These are phyloP conservation scores for Misgurnus mizolepis DNA, from an alignment of 2,113 vertebrate genomes.

Conservation along the genomic window DNA sequence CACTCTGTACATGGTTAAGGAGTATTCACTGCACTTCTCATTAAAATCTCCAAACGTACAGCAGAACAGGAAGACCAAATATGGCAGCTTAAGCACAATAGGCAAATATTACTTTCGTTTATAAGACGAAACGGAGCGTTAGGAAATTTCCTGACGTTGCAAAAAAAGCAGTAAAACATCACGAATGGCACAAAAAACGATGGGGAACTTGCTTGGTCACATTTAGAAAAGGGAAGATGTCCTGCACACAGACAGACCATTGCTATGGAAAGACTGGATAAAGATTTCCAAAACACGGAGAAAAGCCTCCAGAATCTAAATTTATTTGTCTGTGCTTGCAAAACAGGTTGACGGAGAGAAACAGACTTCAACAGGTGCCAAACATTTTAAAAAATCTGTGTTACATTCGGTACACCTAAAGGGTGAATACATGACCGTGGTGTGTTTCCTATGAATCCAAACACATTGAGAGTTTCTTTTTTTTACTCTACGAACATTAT, in stretches of 20 bases:
- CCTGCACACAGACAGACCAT: not conserved
- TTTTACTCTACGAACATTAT: not conserved
- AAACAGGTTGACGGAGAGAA: not conserved
- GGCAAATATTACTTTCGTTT: constrained; percentile 5
- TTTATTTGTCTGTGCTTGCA: not conserved
- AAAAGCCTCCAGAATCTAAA: not conserved
- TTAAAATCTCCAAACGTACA: not conserved
- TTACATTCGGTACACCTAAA: not conserved
- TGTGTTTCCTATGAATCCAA: not conserved
- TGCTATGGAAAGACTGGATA: not conserved
- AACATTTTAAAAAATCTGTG: not conserved
- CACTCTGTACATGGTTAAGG: not conserved
- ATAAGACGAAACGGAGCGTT: not conserved
- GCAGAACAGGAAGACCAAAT: constrained; percentile 12
- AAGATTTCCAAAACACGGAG: not conserved
- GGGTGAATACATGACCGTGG: not conserved
- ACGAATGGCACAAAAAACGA: not conserved
- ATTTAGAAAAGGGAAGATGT: constrained; percentile 20
- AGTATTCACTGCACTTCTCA: not conserved
- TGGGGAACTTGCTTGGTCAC: not conserved
- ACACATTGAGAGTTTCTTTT: not conserved
- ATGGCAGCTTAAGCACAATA: not conserved
- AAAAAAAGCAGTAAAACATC: constrained; percentile 1
- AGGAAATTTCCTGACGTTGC: not conserved
- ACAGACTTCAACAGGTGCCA: not conserved